Percentiles rank a stretch among this genome's conserved stretches.
These are phyloP conservation scores for Brachyalestes nurse DNA, from an alignment of 2,797 vertebrate species.

Conservation along the genomic window DNA sequence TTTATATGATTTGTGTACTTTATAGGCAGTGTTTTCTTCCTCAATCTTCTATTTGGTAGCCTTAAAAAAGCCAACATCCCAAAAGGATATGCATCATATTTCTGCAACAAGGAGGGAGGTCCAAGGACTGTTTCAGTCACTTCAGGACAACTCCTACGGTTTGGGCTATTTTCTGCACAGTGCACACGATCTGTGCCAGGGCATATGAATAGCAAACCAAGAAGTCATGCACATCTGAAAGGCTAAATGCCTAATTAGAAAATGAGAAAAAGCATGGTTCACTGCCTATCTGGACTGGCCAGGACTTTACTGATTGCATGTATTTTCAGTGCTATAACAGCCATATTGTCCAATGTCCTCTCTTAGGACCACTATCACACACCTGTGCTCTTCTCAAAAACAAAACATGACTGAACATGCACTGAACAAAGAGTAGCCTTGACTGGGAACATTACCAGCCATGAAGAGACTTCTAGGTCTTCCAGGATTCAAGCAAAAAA, in stretches of 20 bases:
- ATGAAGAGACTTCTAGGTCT: too few relatives aligned
- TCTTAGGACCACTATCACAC: neutral
- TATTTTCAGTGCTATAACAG: neutral
- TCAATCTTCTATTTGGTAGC: neutral
- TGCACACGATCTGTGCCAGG: neutral
- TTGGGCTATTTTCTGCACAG: conserved; percentile 5
- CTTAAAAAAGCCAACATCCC: neutral
- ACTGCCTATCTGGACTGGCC: neutral
- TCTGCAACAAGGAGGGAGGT: neutral
- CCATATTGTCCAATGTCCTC: neutral
- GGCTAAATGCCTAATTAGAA: conserved; percentile 14
- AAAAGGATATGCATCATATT: neutral
- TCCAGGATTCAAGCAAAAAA: neutral
- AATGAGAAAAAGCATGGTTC: neutral
- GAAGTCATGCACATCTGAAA: neutral
- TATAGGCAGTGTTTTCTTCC: neutral
- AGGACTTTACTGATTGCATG: neutral
- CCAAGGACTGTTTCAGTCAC: neutral
- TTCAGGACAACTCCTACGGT: neutral
- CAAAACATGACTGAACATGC: too few relatives aligned
- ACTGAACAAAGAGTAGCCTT: too few relatives aligned
- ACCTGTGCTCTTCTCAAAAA: neutral
- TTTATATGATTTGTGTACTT: too few relatives aligned
- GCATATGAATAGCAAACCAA: conserved; percentile 3
- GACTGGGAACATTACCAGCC: neutral